Evolutionary conservation across 2,888 invertebrate genomes (phyloP), one percentile per base, ranked within the genome.

Genomic region (Drosophila lacicola): DNA sequence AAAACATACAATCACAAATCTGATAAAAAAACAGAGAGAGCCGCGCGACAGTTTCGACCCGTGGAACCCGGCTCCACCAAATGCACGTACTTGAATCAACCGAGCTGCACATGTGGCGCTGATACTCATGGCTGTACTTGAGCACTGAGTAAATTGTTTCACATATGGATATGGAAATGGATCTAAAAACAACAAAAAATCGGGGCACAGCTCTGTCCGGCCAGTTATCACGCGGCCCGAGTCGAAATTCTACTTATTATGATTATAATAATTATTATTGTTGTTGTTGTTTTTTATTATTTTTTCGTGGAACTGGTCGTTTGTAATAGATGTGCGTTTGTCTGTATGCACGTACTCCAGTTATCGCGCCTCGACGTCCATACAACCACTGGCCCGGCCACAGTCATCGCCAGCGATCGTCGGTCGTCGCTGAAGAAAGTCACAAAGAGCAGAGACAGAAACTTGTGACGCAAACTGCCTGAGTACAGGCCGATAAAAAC

Each of bases 121-220:
- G 65, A 79, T 57, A 84, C 82, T 89, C 88, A 89, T 90, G 62
- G 76, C 86, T 82, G 67, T 82, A 80, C 78, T 73, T 54, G 33
- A 44, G 41, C 67, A 53, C 53, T 67, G 53, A 76, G 34, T 56
- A 36, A 46, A 11, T 70, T 41, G 47, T 41, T 37, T 47, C 4
- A 62, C 54, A 75, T 50, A 67, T 56, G 55, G 46, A 65, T 55
- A 36, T 58, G 56, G 54, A 42, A 42, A 42, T 49, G 62, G 21
- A 68, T 41, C 54, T 25, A 17, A 41, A 17, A 13, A 41, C 14
- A 29, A 19, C n/a, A 33, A 33, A 29, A 33, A 70, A 70, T n/a
- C 61, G 46, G 70, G 55, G 41, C 46, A 70, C 13, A 55, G 49
- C 29, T 44, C 53, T 55, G 46, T 55, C 66, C 66, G 76, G 70